Conservation (phyloP, 2,888 invertebrate species). For the Plebejus anna region DNA sequence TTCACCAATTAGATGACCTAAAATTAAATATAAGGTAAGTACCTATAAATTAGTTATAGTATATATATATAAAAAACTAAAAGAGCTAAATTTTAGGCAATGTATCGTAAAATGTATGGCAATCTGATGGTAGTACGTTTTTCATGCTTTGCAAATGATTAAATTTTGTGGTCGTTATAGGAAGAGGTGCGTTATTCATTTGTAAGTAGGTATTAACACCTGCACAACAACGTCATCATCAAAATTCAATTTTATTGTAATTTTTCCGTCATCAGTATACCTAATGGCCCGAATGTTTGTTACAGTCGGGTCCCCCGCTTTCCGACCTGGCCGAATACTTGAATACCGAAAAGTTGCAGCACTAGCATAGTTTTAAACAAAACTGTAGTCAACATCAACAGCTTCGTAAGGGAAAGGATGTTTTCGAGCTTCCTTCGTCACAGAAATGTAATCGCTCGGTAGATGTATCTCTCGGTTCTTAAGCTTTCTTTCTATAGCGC, state of each 20-base stretch:
- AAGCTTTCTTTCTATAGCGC: constrained; percentile 43
- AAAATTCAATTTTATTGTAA: constrained; percentile 2
- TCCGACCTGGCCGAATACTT: constrained; percentile 35
- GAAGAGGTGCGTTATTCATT: too few species aligned
- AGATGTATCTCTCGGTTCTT: constrained; percentile 38
- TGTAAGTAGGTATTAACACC: too few species aligned
- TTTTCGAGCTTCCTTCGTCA: constrained; percentile 35
- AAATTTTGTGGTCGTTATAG: too few species aligned
- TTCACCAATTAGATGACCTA: too few species aligned
- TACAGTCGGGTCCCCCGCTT: constrained; percentile 34
- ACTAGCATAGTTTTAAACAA: constrained; percentile 27
- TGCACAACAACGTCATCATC: constrained; percentile 1
- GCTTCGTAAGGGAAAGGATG: constrained; percentile 29
- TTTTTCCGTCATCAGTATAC: background rate
- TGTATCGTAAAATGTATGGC: too few species aligned
- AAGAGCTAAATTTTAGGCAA: too few species aligned
- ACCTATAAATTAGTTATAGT: too few species aligned
- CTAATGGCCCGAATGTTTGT: constrained; percentile 26
- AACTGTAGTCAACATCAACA: constrained; percentile 21
- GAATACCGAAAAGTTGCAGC: constrained; percentile 28
- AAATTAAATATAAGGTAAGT: too few species aligned
- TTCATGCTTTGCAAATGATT: too few species aligned
- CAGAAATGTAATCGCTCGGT: constrained; percentile 37
- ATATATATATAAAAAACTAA: too few species aligned
- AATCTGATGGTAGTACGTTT: too few species aligned